Evolutionary conservation across 2,113 vertebrate species (phyloP).

Genomic region (Gasterosteus nipponicus): DNA sequence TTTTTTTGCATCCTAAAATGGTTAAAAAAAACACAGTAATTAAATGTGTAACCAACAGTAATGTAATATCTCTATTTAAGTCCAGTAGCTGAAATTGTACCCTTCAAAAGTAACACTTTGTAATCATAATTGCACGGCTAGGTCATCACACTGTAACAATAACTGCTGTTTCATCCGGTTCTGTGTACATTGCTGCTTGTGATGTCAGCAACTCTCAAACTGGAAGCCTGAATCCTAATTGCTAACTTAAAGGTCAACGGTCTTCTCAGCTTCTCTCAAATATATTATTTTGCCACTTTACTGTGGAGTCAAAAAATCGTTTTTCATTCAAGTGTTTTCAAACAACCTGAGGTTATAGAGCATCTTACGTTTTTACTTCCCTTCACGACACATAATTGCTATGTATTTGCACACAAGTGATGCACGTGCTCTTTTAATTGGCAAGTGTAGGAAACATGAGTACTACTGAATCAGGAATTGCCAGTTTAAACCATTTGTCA

Average conservation of each 20-base stretch:
- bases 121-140: neutral
- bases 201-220: neutral
- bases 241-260: neutral
- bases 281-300: neutral
- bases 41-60: conserved; percentile 1
- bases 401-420: neutral
- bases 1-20: neutral
- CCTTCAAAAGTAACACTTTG: neutral
- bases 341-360: neutral
- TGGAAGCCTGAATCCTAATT: neutral
- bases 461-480: neutral
- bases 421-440: neutral
- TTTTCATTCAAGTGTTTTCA: neutral
- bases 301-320: neutral
- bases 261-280: neutral
- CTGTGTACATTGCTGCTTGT: neutral
- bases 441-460: no score
- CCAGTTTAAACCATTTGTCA: neutral
- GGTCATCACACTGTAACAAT: conserved; percentile 19
- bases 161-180: neutral
- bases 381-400: neutral
- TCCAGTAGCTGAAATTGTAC: conserved; percentile 4
- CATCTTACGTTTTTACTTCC: neutral
- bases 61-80: conserved; percentile 4
- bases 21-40: conserved; percentile 6